A percentile compares a stretch with the other conserved stretches of the same genome.
phyloP scores from a whole-genome alignment of 2,113 vertebrate species.

The Calcarius ornatus region DNA sequence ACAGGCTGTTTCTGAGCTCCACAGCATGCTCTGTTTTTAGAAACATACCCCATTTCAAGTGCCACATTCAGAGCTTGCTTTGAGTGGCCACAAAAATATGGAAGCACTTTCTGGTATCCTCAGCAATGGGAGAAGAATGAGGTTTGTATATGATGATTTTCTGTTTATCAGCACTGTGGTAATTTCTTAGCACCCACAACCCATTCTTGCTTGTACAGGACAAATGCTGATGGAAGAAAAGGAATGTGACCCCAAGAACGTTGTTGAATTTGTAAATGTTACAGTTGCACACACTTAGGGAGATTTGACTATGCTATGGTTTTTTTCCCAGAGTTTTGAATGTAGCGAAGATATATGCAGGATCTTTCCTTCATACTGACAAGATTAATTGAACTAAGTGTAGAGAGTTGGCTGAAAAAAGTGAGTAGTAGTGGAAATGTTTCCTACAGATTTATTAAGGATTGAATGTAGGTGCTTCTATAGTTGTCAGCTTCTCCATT shows the following conservation, averaged over 20 bases:
- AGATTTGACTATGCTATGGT: neutral
- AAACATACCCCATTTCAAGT: neutral
- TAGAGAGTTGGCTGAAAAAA: neutral
- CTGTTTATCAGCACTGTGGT: neutral
- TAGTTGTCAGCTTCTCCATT: neutral
- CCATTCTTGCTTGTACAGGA: neutral
- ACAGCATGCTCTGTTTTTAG: neutral
- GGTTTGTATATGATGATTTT: neutral
- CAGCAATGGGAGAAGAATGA: neutral
- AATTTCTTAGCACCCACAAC: neutral
- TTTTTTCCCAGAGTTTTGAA: neutral
- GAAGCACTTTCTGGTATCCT: neutral
- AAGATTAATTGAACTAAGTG: neutral
- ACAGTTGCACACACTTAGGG: neutral
- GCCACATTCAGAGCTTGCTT: accelerated
- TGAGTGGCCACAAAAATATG: neutral
- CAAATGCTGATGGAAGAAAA: neutral
- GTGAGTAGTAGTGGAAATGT: neutral
- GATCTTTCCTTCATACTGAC: neutral
- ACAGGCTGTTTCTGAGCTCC: neutral
- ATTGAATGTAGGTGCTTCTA: neutral
- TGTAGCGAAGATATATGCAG: neutral
- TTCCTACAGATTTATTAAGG: neutral
- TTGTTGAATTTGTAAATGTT: neutral
- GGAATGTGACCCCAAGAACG: neutral